These are phyloP conservation scores for Wiebesia pumilae DNA, from an alignment of 1,140 invertebrate species.

Conservation along the genomic window DNA sequence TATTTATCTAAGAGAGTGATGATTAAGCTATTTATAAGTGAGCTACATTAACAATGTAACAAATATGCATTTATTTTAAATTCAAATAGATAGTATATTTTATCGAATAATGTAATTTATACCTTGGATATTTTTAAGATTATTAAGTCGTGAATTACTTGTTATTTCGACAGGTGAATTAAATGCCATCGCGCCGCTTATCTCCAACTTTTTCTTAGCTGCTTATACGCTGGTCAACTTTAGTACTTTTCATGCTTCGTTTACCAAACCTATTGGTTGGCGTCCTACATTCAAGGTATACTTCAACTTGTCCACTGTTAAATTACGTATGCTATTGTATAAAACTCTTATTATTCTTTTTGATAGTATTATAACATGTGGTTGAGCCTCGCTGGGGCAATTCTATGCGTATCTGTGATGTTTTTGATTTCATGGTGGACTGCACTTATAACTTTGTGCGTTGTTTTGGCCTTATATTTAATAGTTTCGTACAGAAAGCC, in stretches of 20 bases:
- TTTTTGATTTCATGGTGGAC: constrained; percentile 96
- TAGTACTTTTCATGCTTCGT: constrained; percentile 95
- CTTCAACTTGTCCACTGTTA: constrained; percentile 23
- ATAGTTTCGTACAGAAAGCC: constrained; percentile 89
- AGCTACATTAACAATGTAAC: too few relatives aligned
- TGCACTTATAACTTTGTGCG: constrained; percentile 90
- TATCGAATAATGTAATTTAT: background rate
- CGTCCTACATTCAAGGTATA: constrained; percentile 88
- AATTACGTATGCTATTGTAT: constrained; percentile 16
- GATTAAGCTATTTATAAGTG: too few relatives aligned
- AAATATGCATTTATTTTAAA: too few relatives aligned
- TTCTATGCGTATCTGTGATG: constrained; percentile 95
- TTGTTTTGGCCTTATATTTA: constrained; percentile 89
- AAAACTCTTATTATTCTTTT: constrained; percentile 66
- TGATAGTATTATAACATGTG: constrained; percentile 95
- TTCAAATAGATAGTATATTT: background rate
- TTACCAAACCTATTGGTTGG: constrained; percentile 91
- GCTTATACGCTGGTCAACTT: constrained; percentile 98
- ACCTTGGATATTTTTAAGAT: constrained; percentile 36
- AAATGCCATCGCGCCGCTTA: constrained; percentile 95
- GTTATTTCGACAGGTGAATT: constrained; percentile 83
- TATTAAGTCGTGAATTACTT: constrained; percentile 40
- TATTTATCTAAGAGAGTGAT: too few relatives aligned
- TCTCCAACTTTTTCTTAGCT: constrained; percentile 98
- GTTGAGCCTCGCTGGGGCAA: constrained; percentile 91